phyloP scores from a whole-genome alignment of 2,113 vertebrate genomes.

The Gnathonemus echidnorhynchus region DNA sequence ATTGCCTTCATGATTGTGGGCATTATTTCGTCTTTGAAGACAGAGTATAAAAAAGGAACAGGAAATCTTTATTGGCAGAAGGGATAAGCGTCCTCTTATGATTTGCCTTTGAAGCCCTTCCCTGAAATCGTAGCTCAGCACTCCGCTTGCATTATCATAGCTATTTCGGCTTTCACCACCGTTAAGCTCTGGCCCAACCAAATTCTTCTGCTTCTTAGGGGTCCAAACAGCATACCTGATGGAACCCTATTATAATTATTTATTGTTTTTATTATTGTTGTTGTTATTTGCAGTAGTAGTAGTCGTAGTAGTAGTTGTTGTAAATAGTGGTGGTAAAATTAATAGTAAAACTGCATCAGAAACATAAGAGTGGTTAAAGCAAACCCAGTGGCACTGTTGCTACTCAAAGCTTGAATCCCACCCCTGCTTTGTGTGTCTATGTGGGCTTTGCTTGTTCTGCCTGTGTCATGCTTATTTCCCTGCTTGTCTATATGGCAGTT shows the following conservation, averaged over 20 bases:
- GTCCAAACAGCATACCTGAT: neutral
- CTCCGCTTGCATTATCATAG: neutral
- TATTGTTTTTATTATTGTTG: neutral
- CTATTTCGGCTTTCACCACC: neutral
- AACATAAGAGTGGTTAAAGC: neutral
- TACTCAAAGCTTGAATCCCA: neutral
- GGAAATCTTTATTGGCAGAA: neutral
- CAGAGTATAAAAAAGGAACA: neutral
- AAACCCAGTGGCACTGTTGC: neutral
- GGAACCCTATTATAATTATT: neutral
- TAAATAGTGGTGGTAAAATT: neutral
- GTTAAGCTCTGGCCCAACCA: neutral
- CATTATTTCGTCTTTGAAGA: neutral
- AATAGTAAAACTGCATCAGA: neutral
- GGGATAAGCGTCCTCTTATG: neutral
- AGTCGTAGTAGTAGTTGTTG: neutral
- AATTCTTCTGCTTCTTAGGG: neutral
- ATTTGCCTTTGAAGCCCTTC: neutral
- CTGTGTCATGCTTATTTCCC: neutral
- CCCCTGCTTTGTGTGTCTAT: neutral
- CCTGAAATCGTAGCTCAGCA: neutral
- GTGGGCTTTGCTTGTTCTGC: neutral
- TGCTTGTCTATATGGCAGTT: neutral
- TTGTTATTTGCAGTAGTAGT: neutral
- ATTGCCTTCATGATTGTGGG: neutral